A percentile compares a stretch with the other conserved stretches of the same genome.
Conservation (phyloP, 2,113 vertebrate genomes). For the Ranitomeya imitator region DNA sequence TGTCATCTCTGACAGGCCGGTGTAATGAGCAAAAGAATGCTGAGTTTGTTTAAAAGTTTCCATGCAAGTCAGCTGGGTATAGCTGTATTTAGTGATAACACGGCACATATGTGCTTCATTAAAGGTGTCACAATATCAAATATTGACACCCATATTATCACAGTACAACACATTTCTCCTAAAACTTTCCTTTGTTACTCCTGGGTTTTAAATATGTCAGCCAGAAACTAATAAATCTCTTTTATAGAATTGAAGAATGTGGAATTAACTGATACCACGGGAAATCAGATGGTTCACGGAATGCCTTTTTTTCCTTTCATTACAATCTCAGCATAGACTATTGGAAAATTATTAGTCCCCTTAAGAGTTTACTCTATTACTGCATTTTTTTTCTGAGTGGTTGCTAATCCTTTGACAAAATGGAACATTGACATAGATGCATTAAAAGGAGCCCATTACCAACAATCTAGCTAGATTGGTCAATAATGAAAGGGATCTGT, state of each 20-base stretch:
- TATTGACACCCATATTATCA: conserved; percentile 64
- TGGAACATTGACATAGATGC: background rate
- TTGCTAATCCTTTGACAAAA: background rate
- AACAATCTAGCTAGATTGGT: background rate
- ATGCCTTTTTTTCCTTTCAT: conserved; percentile 24
- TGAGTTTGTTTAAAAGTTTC: conserved; percentile 74
- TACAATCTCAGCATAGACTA: background rate
- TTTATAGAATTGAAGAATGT: conserved; percentile 41
- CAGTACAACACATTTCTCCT: conserved; percentile 66
- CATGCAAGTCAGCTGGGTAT: conserved; percentile 70
- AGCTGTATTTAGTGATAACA: conserved; percentile 73
- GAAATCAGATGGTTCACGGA: conserved; percentile 36
- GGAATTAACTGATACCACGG: conserved; percentile 42
- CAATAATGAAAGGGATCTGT: background rate
- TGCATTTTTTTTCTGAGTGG: background rate
- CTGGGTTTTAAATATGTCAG: conserved; percentile 56
- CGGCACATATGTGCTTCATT: conserved; percentile 67
- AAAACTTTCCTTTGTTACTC: conserved; percentile 59
- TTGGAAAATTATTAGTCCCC: background rate
- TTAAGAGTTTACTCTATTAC: background rate
- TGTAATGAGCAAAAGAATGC: conserved; percentile 76
- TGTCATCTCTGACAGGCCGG: conserved; percentile 79
- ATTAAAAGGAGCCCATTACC: background rate
- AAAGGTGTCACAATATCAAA: conserved; percentile 68
- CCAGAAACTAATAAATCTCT: conserved; percentile 28